phyloP scores from a whole-genome alignment of 2,113 vertebrate genomes.

The Baryphthengus martii region DNA sequence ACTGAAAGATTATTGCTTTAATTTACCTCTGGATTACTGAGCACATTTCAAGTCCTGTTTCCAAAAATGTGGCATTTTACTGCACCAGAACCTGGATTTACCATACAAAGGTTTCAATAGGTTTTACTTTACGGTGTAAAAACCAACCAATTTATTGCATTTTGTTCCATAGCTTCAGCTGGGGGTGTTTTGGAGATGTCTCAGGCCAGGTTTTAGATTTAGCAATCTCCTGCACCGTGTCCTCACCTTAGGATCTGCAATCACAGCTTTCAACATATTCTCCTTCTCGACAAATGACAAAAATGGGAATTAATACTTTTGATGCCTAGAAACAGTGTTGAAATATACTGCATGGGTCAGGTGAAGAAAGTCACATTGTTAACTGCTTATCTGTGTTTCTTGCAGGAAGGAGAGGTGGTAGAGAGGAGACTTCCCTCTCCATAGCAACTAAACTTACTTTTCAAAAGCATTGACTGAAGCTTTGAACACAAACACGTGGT shows the following conservation, averaged over 20 bases:
- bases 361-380: background rate
- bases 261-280: background rate
- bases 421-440: background rate
- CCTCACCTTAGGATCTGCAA: background rate
- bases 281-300: background rate
- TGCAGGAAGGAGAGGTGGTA: background rate
- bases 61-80: background rate
- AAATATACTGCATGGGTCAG: background rate
- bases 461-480: background rate
- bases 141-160: background rate
- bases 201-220: background rate
- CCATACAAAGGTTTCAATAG: background rate
- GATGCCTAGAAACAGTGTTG: background rate
- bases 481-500: rapidly evolving
- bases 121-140: background rate
- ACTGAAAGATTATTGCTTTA: background rate
- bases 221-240: background rate
- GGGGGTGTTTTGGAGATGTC: background rate
- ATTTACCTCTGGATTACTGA: background rate
- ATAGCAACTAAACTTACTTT: background rate
- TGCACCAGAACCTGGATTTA: background rate
- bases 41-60: background rate
- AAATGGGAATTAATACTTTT: background rate
- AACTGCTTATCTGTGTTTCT: background rate
- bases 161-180: background rate